These are phyloP conservation scores for Sitophilus oryzae DNA, from an alignment of 1,140 invertebrate species.

Conservation along the genomic window DNA sequence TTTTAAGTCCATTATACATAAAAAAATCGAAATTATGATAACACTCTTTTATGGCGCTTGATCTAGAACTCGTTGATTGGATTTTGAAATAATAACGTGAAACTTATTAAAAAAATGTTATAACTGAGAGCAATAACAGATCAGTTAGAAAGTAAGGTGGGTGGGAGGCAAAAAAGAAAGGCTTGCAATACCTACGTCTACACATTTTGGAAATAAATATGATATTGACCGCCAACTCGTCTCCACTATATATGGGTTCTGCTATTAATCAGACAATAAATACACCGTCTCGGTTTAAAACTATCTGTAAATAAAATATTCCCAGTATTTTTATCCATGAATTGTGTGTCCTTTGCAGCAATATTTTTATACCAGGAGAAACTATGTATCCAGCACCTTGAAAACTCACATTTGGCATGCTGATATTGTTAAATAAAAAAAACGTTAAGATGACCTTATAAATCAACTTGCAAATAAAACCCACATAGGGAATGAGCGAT, in stretches of 20 bases:
- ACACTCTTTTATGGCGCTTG: no score
- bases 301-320: no score
- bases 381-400: conserved; percentile 5
- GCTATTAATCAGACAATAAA: conserved; percentile 19
- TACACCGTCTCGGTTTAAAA: no score
- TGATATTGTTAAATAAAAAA: conserved; percentile 5
- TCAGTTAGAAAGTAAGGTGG: conserved; percentile 10
- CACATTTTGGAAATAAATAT: conserved; percentile 21
- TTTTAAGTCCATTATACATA: no score
- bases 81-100: no score
- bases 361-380: background rate
- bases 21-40: no score
- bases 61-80: no score
- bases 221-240: conserved; percentile 19
- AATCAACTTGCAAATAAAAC: conserved; percentile 17
- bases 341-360: background rate
- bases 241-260: conserved; percentile 9
- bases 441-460: conserved; percentile 9
- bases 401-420: conserved; percentile 6
- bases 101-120: no score
- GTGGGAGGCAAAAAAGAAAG: conserved; percentile 12
- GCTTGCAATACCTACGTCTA: conserved; percentile 12
- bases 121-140: no score
- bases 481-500: conserved; percentile 16
- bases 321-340: background rate